phyloP scores from a whole-genome alignment of 2,888 invertebrate genomes.

The Ellobium chinense region DNA sequence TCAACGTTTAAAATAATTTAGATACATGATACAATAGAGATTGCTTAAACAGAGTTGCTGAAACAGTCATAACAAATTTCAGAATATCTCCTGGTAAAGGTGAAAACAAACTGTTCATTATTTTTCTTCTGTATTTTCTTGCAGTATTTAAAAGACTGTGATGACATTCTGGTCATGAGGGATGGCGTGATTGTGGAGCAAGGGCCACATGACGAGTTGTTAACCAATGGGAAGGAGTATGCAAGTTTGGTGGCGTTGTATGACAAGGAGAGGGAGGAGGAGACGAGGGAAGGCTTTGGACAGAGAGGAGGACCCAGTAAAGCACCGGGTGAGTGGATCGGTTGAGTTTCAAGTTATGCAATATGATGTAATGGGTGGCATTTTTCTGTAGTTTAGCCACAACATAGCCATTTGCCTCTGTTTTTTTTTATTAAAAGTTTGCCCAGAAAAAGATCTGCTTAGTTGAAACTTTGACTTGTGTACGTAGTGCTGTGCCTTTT shows the following conservation, averaged over 20 bases:
- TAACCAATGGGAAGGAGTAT: conserved; percentile 78
- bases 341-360: background rate
- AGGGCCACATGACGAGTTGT: conserved; percentile 82
- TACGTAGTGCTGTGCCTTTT: no score
- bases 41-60: no score
- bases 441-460: no score
- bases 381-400: no score
- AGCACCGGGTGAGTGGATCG: conserved; percentile 65
- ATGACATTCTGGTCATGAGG: conserved; percentile 82
- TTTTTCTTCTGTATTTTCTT: conserved; percentile 35
- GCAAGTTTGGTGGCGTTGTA: conserved; percentile 72
- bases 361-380: no score
- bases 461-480: no score
- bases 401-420: no score
- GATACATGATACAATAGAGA: background rate
- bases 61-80: no score
- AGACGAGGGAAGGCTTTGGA: background rate
- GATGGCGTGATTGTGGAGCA: conserved; percentile 82
- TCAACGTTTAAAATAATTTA: background rate
- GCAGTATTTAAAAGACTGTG: conserved; percentile 82
- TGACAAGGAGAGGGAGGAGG: conserved; percentile 57
- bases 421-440: no score
- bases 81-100: no score
- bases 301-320: conserved; percentile 49
- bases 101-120: no score